Base-by-base conservation (phyloP, 2,888 invertebrate genomes). In the Acrobasis suavella region DNA sequence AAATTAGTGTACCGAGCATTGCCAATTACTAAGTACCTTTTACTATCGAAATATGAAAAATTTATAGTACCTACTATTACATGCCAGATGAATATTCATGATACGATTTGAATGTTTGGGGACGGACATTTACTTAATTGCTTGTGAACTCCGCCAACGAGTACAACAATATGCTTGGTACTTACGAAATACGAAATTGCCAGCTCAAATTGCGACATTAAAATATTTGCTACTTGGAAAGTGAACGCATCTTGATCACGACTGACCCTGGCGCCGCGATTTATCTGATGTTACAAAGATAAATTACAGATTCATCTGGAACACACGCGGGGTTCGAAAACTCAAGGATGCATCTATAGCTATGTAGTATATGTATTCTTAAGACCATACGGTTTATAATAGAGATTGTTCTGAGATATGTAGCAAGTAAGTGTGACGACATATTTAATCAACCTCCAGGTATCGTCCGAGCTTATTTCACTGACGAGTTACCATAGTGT, bases 221-320 rank as follows among this genome's bases (percentile, higher is more conserved):
- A n/a, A 65, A 61, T 55, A 61, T 62, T 60, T 63, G 55, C 58
- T 67, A 66, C 65, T 68, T 65, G 64, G 76, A 77, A 80, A 83
- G 78, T 80, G 78, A 80, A 76, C 74, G 77, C 75, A 81, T 78
- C 75, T 78, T 62, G 66, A 61, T 78, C 77, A 78, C 82, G 82
- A 78, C 67, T 75, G 81, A 78, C 80, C 81, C 77, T 78, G 74
- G 22, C 74, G 75, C 74, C 69, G 72, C 75, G 74, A 74, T 75
- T 72, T 71, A 78, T 70, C 58, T 64, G 39, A 60, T 64, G 39
- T 50, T 60, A 17, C 42, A 14, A 17, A 56, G 56, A 56, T 56
- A 42, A 56, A 56, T 56, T 56, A 56, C 42, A 56, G 56, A 42
- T 14, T 56, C 56, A 42, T 56, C 56, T 56, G 14, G 42, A 56